Base-by-base conservation (phyloP, 64 coral and sea anemone genomes). In the Actinia tenebrosa region DNA sequence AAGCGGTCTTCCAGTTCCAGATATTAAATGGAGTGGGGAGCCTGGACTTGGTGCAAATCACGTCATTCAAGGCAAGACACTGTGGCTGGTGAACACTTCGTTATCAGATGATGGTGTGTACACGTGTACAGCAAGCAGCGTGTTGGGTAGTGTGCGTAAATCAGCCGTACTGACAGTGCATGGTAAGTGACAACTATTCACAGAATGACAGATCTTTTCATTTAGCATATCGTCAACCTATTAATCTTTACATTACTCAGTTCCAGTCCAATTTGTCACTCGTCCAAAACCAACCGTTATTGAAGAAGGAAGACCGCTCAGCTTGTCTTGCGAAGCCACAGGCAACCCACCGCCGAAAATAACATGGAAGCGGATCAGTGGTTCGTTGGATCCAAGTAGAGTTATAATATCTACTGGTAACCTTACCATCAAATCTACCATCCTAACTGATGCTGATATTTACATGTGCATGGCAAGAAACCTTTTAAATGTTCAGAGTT, bases 71-170 rank as follows among this genome's bases (percentile, higher is more conserved):
- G 69, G 25, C 2, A 75, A 42, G 11, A 16, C 26, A 18, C 69
- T 75, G 26, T 75, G 69, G 69, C 10, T 75, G 69, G 1, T 75
- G 11, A 75, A 75, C 69, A 27, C 26, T 14, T 14, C 69, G 2
- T 75, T 75, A 75, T 1, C 23, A 30, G 88, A 89, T 83, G 58
- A 83, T 13, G 88, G 88, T 83, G 63, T 89, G 53, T 89, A 84
- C 80, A 84, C 79, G 18, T 89, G 88, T n/a, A 89, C 53, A 23
- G 88, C 88, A 52, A 46, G 64, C 37, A 89, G 64, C 37, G 52
- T 84, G 79, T 72, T 89, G 79, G 88, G 88, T 19, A 55, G 19
- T 42, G 88, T n/a, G 55, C 63, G 19, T 0, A 79, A 56, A 52
- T 68, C 88, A 22, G 80, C 79, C 54, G 23, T 44, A 45, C 61